Base-by-base conservation (phyloP, 2,797 vertebrate genomes). In the Aulostomus chinensis region DNA sequence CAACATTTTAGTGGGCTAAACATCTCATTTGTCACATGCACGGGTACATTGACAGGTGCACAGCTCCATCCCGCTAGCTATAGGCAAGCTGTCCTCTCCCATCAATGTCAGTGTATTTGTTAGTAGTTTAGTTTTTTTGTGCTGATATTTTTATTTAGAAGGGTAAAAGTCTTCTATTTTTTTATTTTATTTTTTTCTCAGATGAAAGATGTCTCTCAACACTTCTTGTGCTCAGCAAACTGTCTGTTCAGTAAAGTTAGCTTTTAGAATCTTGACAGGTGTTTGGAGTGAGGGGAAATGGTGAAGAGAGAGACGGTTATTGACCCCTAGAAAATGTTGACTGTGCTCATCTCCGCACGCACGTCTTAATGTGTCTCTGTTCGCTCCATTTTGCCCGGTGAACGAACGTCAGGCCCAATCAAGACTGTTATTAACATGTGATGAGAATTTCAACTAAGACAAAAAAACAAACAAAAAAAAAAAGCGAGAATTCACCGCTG, bases 241-340 rank as follows among this genome's bases (percentile, higher is more conserved):
- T 69, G 68, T 73, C 63, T 64, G 2, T 35, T 31, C 37, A 43
- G 54, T 36, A 31, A 58, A 56, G 60, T 71, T 54, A 22, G 31
- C 39, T 6, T 48, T 71, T 39, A 56, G 41, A 38, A 47, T 67
- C 56, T 64, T 73, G 65, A 68, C 65, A 68, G 58, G 42, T 56
- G 48, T 40, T 73, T 15, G 48, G 15, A 49, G 36, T 25, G 49
- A 60, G 37, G 22, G 51, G 40, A 62, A 73, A 50, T 25, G 58
- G 48, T 1, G 39, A 61, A 6, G 48, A 32, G 39, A 33, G 34
- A 45, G 58, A 26, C 9, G 33, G 61, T 73, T 78, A 65, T 69
- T 84, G 68, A 74, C 79, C 79, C 59, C 32, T 3, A 25, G 38
- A 47, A 71, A 73, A 39, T 52, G 62, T 81, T 80, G 60, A 76